These are phyloP conservation scores for Tapera naevia DNA, from an alignment of 2,797 vertebrate species.

Conservation along the genomic window DNA sequence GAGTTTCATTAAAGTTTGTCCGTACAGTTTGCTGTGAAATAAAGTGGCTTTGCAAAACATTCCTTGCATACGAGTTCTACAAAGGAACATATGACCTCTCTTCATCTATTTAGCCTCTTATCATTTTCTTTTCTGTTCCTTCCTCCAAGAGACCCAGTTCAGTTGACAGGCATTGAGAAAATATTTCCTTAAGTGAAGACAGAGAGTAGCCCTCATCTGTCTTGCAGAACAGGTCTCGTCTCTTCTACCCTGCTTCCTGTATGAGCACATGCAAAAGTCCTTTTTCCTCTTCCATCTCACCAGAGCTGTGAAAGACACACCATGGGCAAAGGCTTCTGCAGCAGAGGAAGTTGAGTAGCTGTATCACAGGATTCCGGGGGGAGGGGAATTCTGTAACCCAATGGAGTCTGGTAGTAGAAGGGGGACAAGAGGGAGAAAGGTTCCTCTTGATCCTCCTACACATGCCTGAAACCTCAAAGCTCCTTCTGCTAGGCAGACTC, in stretches of 20 bases:
- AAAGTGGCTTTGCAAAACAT: not conserved
- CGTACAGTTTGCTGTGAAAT: not conserved
- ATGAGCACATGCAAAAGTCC: not conserved
- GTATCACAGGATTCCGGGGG: not conserved
- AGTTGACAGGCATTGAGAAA: not conserved
- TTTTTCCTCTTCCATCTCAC: not conserved
- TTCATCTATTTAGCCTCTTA: not conserved
- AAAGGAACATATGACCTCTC: not conserved
- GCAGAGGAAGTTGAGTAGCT: not conserved
- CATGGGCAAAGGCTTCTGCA: not conserved
- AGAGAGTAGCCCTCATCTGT: not conserved
- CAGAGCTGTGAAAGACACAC: not conserved
- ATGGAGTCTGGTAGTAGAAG: not conserved
- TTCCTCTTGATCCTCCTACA: fast-evolving
- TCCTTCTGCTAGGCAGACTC: not conserved
- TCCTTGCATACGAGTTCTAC: not conserved
- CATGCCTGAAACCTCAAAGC: not conserved
- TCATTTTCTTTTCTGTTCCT: not conserved
- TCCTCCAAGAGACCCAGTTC: not conserved
- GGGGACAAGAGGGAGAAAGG: not conserved
- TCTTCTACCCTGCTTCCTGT: not conserved
- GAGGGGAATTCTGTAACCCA: not conserved
- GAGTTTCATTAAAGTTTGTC: not conserved
- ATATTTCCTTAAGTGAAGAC: not conserved
- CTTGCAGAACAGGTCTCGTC: not conserved